Conservation (phyloP, 2,113 vertebrate genomes). For the Morone chrysops region DNA sequence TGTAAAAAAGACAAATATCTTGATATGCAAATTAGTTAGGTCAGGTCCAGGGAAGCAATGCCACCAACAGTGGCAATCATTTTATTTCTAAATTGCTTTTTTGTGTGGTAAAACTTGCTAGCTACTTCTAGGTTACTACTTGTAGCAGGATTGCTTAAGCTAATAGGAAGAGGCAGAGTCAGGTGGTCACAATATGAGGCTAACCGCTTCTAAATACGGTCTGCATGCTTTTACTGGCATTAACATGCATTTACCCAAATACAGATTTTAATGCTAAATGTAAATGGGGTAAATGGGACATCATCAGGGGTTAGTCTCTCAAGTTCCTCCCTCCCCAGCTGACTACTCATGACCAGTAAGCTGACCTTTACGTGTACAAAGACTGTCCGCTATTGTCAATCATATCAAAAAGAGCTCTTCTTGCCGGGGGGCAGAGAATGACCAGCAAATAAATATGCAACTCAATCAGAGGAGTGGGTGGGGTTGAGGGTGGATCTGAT, state of each 20-base stretch:
- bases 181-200: background rate
- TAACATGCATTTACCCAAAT: background rate
- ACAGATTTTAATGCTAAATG: background rate
- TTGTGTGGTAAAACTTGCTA: background rate
- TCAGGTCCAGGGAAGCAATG: too few relatives aligned
- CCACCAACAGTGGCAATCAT: background rate
- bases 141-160: background rate
- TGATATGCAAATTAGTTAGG: too few relatives aligned
- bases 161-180: background rate
- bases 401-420: background rate
- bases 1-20: background rate
- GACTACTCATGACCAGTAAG: background rate
- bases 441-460: background rate
- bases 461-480: background rate
- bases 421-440: background rate
- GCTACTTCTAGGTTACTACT: background rate
- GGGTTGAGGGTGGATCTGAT: slow-evolving; percentile 1
- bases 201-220: background rate
- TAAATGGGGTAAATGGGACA: background rate
- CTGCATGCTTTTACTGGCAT: background rate
- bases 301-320: background rate
- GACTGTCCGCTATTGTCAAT: background rate
- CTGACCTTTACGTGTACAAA: background rate
- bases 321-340: background rate
- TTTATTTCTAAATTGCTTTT: background rate